A percentile compares a stretch with the other conserved stretches of the same genome.
Evolutionary conservation across 2,797 vertebrate genomes (phyloP).

Genomic region (Lagocephalus sceleratus): DNA sequence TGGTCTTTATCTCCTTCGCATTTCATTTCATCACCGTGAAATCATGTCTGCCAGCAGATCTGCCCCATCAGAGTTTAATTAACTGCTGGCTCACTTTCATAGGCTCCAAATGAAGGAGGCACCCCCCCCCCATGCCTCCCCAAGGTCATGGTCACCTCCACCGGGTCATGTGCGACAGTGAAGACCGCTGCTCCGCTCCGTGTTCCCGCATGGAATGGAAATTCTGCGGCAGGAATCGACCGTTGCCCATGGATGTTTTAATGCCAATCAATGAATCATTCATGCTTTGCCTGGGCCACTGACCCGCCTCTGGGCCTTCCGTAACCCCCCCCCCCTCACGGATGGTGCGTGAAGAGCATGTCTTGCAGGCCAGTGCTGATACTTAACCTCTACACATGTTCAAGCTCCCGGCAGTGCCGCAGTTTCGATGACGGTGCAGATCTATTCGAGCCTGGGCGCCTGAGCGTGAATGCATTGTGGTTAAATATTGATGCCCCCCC

Average conservation of each 20-base stretch:
- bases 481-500: conserved; percentile 1
- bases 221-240: conserved; percentile 58
- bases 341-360: too few species aligned
- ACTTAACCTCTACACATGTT: too few species aligned
- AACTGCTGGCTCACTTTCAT: conserved; percentile 19
- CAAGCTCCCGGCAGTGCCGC: background rate
- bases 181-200: conserved; percentile 19
- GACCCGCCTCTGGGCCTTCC: conserved; percentile 1
- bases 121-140: background rate
- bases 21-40: conserved; percentile 47
- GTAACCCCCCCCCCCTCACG: too few species aligned
- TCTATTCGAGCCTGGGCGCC: conserved; percentile 54
- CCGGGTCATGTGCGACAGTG: conserved; percentile 12
- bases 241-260: conserved; percentile 41
- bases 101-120: conserved; percentile 14
- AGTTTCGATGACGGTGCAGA: conserved; percentile 48
- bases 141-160: conserved; percentile 49
- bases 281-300: conserved; percentile 8
- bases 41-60: conserved; percentile 39
- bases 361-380: too few species aligned
- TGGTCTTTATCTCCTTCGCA: background rate
- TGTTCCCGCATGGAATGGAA: conserved; percentile 53
- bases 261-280: conserved; percentile 56
- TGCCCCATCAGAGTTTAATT: conserved; percentile 32
- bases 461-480: conserved; percentile 45